Evolutionary conservation across 2,797 vertebrate genomes (phyloP).

Genomic region (Catamblyrhynchus diadema): DNA sequence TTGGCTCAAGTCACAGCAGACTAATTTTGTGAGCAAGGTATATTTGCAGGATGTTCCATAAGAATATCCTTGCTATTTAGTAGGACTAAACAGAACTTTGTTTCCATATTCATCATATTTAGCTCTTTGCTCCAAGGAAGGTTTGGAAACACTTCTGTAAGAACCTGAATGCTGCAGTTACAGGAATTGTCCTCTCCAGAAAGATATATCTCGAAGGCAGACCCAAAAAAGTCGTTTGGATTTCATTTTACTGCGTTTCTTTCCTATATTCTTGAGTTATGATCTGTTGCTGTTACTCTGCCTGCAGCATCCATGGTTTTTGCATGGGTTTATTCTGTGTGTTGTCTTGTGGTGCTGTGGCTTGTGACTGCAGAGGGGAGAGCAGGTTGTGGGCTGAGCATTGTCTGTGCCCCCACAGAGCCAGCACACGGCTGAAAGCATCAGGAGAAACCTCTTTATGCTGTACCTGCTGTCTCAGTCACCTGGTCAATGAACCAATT

Average conservation of each 20-base stretch:
- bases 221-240: neutral
- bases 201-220: neutral
- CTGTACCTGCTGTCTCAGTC: neutral
- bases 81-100: neutral
- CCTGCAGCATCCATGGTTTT: neutral
- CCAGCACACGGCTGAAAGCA: neutral
- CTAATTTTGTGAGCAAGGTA: neutral
- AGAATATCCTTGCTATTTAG: neutral
- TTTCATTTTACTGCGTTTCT: neutral
- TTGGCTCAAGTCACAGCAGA: neutral
- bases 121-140: neutral
- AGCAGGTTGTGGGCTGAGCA: fast-evolving
- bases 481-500: neutral
- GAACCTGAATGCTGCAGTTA: neutral
- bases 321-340: neutral
- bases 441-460: neutral
- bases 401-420: neutral
- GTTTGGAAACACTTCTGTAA: neutral
- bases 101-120: neutral
- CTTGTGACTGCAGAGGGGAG: neutral
- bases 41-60: neutral
- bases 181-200: neutral
- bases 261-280: neutral
- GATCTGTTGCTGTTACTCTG: neutral
- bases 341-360: neutral